Evolutionary conservation across 2,113 vertebrate species (phyloP), one percentile per base, ranked within the genome.

Genomic region (Microtus oregoni): DNA sequence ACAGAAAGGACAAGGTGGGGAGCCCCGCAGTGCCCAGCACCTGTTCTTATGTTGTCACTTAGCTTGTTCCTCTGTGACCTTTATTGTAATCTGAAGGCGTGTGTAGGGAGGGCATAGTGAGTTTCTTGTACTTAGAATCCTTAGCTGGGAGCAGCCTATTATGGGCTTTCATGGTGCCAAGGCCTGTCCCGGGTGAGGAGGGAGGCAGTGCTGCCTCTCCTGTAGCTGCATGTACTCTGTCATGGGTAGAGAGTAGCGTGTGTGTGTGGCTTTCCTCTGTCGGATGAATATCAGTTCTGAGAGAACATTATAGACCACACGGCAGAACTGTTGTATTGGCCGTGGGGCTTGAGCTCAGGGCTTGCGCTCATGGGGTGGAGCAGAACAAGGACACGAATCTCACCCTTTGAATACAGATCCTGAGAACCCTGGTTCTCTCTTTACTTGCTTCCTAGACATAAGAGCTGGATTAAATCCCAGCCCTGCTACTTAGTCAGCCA

Each of bases 391-490:
- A 76, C 55, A 67, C 38, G 78, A 65, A 32, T 79, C 95, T 95
- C 61, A 75, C 89, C 47, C 91, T 83, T 75, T 75, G 41, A 86
- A 30, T 94, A 26, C 28, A 89, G 90, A 82, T 32, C 88, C 93
- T 58, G 52, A 50, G 73, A 95, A 95, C 82, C 68, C 63, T 72
- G 73, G 65, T 82, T 95, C 70, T 92, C 72, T 76, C 93, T 90
- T 94, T 47, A 83, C n/a, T 96, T 94, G 75, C 41, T 95, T 94
- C 92, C 63, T 58, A 91, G 88, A 94, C 41, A 20, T 78, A 44
- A 92, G 91, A 95, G 91, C 92, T 96, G 82, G 77, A 70, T 92
- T 89, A 86, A 97, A 86, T 95, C 91, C 41, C 86, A 67, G 65
- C 52, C 67, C 68, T 94, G 82, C 86, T 89, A 8, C 47, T 96